Conservation (phyloP, 2,888 invertebrate species). For the Opisthograptis luteolata region DNA sequence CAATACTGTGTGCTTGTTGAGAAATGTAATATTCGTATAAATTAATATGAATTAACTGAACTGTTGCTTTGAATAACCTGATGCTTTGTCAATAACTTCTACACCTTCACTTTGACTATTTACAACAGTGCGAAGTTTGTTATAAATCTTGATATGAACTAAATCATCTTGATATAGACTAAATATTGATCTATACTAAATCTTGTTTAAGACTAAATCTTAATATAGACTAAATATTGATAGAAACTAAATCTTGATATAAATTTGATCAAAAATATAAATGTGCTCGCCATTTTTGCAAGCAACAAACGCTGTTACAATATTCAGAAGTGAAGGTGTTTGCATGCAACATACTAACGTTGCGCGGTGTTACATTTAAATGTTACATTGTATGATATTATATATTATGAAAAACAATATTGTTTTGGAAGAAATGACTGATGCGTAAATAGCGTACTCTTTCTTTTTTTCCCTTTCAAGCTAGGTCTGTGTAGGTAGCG, state of each 20-base stretch:
- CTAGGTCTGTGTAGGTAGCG: conserved; percentile 85
- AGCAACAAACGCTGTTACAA: not conserved
- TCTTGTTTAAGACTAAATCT: too few species aligned
- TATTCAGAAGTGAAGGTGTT: conserved; percentile 26
- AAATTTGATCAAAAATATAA: too few species aligned
- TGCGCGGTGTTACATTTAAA: conserved; percentile 36
- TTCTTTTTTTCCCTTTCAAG: conserved; percentile 83
- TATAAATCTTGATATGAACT: too few species aligned
- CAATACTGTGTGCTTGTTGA: conserved; percentile 7
- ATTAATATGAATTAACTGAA: conserved; percentile 8
- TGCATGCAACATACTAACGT: conserved; percentile 46
- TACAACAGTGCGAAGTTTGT: too few species aligned
- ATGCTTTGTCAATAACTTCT: conserved; percentile 14
- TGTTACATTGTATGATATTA: conserved; percentile 42
- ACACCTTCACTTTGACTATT: conserved; percentile 22
- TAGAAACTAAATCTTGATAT: too few species aligned
- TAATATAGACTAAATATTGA: too few species aligned
- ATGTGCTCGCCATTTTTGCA: too few species aligned
- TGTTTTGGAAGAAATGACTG: conserved; percentile 79
- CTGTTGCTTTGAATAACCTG: conserved; percentile 16
- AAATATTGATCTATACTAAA: too few species aligned
- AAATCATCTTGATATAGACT: too few species aligned
- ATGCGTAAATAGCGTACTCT: conserved; percentile 80
- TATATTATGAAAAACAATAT: conserved; percentile 53
- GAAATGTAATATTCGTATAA: conserved; percentile 1